Evolutionary conservation across 2,113 vertebrate species (phyloP).

Genomic region (Chroicocephalus ridibundus): DNA sequence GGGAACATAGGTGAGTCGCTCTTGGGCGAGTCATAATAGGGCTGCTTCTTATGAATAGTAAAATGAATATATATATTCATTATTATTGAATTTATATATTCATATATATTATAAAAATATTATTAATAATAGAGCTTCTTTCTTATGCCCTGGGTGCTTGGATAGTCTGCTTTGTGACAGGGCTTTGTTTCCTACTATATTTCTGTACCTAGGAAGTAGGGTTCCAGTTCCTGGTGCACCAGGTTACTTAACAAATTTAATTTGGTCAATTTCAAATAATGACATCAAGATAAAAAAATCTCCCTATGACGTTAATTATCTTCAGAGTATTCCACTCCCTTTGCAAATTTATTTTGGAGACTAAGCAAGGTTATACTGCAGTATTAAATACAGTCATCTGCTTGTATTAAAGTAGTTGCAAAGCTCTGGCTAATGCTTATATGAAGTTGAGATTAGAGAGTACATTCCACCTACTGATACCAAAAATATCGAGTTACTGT

Average conservation of each 20-base stretch:
- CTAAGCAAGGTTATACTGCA: background rate
- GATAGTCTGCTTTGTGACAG: background rate
- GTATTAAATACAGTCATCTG: background rate
- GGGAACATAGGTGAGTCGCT: background rate
- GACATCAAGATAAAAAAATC: background rate
- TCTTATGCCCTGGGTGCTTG: background rate
- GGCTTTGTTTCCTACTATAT: background rate
- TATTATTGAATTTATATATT: background rate
- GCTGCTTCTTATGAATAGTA: background rate
- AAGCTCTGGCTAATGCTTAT: background rate
- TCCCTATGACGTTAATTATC: background rate
- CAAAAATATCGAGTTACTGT: background rate
- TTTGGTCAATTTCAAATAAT: background rate
- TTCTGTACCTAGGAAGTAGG: background rate
- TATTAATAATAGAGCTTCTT: background rate
- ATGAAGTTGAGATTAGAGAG: background rate
- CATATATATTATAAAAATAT: background rate
- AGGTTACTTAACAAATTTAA: background rate
- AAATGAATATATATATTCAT: background rate
- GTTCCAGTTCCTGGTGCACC: background rate
- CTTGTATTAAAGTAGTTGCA: background rate
- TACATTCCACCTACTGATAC: background rate
- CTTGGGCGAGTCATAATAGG: background rate
- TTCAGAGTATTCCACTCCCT: background rate
- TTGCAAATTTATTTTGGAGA: constrained; percentile 26